Conservation (phyloP, 2,113 vertebrate genomes). For the Bubo scandiacus region DNA sequence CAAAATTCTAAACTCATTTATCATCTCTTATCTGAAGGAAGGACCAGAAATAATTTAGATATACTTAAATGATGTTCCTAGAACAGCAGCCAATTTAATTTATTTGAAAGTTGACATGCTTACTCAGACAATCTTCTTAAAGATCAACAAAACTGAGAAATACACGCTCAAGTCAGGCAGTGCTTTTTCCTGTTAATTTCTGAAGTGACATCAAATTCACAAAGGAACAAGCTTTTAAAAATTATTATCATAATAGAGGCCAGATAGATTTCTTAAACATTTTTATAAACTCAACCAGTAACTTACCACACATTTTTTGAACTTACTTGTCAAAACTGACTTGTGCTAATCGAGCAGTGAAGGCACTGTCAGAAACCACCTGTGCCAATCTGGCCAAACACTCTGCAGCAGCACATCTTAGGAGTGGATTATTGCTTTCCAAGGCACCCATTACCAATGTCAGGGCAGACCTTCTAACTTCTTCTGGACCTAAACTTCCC, state of each 20-base stretch:
- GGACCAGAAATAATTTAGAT: neutral
- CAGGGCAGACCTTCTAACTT: slow-evolving; percentile 79
- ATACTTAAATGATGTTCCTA: neutral
- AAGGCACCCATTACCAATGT: slow-evolving; percentile 83
- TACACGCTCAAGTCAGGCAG: neutral
- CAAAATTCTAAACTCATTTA: neutral
- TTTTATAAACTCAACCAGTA: neutral
- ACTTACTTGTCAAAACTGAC: slow-evolving; percentile 93
- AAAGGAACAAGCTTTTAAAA: neutral
- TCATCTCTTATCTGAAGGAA: neutral
- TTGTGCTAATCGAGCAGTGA: slow-evolving; percentile 85
- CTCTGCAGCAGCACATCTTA: slow-evolving; percentile 89
- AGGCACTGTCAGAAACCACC: slow-evolving; percentile 81
- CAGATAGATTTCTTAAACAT: neutral
- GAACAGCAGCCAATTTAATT: neutral
- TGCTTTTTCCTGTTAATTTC: neutral
- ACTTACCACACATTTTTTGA: neutral
- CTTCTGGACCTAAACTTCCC: slow-evolving; percentile 80
- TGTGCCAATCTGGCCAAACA: slow-evolving; percentile 87
- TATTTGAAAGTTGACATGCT: neutral
- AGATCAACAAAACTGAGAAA: neutral
- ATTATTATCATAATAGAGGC: neutral
- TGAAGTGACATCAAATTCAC: neutral
- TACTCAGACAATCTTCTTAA: neutral
- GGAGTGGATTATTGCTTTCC: slow-evolving; percentile 81